phyloP scores from a whole-genome alignment of 2,888 invertebrate species.

The Acleris holmiana region DNA sequence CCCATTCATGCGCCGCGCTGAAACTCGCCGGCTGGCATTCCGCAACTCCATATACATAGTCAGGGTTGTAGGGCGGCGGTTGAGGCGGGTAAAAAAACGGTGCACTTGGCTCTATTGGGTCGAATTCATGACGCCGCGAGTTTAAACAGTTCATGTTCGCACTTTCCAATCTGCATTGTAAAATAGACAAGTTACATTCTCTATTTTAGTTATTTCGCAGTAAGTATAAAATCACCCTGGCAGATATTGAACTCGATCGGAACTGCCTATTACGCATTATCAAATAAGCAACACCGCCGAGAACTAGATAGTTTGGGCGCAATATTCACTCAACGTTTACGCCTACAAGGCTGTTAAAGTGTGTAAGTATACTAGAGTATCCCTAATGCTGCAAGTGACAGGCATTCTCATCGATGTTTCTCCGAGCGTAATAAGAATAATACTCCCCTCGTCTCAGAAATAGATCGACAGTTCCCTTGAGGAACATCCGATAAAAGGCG shows the following conservation, averaged over 20 bases:
- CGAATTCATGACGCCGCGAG: constrained; percentile 56
- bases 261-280: constrained; percentile 2
- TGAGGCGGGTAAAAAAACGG: constrained; percentile 66
- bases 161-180: constrained; percentile 39
- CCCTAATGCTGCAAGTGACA: constrained; percentile 28
- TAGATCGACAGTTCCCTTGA: constrained; percentile 72
- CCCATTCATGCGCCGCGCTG: constrained; percentile 48
- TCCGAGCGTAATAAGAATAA: constrained; percentile 54
- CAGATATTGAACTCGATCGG: background rate
- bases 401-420: constrained; percentile 43
- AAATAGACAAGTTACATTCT: constrained; percentile 6
- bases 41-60: constrained; percentile 58
- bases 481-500: constrained; percentile 66
- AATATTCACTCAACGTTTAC: constrained; percentile 10
- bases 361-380: constrained; percentile 21
- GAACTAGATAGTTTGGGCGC: constrained; percentile 14
- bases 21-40: constrained; percentile 48
- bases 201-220: background rate
- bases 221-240: background rate
- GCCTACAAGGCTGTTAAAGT: constrained; percentile 19
- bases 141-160: constrained; percentile 72
- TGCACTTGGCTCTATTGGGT: constrained; percentile 59
- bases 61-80: constrained; percentile 75
- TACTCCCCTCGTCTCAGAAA: constrained; percentile 71
- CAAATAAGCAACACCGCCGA: constrained; percentile 4